These are phyloP conservation scores for Cartodere bifasciata DNA, from an alignment of 2,888 invertebrate species.

Conservation along the genomic window DNA sequence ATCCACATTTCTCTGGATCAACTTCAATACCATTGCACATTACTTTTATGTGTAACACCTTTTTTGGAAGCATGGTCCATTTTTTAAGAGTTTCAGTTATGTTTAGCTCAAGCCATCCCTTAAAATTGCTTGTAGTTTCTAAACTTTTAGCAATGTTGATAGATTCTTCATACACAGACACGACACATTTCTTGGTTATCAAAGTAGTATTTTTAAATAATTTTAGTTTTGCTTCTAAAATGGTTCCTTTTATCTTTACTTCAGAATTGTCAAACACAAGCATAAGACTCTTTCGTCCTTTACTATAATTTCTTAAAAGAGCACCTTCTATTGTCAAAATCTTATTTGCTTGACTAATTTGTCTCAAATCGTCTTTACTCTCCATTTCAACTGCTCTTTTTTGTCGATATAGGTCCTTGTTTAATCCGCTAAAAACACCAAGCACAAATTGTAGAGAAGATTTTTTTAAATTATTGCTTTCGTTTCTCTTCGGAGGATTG, in stretches of 20 bases:
- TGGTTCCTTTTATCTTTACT: too few species aligned
- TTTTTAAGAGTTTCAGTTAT: background rate
- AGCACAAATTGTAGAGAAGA: background rate
- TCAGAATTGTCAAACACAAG: too few species aligned
- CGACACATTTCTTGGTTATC: too few species aligned
- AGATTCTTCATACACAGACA: too few species aligned
- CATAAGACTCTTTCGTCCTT: conserved; percentile 1
- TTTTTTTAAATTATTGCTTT: background rate
- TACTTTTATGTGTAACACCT: too few species aligned
- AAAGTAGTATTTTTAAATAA: too few species aligned
- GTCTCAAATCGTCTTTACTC: background rate
- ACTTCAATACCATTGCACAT: too few species aligned
- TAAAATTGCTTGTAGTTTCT: background rate
- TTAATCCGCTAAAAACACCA: background rate
- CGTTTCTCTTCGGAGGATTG: background rate
- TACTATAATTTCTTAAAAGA: background rate
- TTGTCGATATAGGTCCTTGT: background rate
- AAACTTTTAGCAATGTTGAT: too few species aligned
- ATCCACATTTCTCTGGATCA: too few species aligned
- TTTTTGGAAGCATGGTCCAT: background rate
- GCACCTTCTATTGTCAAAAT: too few species aligned
- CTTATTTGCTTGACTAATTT: too few species aligned
- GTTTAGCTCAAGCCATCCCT: conserved; percentile 1
- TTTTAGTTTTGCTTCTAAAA: too few species aligned
- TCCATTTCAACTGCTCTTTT: background rate